Base-by-base conservation (phyloP, 2,797 vertebrate genomes). In the Melanotaenia parkinsoni region DNA sequence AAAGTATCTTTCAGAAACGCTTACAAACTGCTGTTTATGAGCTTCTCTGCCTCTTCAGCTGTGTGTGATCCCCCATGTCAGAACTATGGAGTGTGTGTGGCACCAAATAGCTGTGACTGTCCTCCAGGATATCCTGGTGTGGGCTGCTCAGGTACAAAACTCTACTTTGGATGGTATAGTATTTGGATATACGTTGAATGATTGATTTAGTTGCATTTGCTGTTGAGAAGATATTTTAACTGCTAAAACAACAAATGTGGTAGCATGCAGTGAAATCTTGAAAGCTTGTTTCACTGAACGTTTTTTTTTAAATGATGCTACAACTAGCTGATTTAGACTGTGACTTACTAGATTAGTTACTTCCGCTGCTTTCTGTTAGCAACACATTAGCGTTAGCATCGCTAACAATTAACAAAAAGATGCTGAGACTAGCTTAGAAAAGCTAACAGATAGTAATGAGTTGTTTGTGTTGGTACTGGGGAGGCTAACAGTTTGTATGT, bases 51-150 rank as follows among this genome's bases (percentile, higher is more conserved):
- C 12, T 40, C 61, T 72, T 14, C 86, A 96, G 95, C 95, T 65
- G 82, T 95, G 60, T 96, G 95, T 82, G 81, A 92, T 9, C 93
- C 93, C 5, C 74, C 81, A 1, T 96, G 95, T 86, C 93, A 93
- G 81, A 96, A 96, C 86, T 92, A 94, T 0, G 95, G 95, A 0
- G 87, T 92, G 51, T 96, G 95, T 89, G 91, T 95, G n/a, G 91
- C 88, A 54, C 95, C 95, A 13, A 93, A 95, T 83, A 92, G 79
- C 77, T 96, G 95, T 70, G 91, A 94, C 78, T 96, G 95, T 86
- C 95, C 95, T 22, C 90, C 87, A 12, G 95, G 95, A 5, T 96
- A 96, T 76, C 95, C 95, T 11, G 95, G 95, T 22, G 88, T 78
- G 1, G 94, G 95, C 62, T 96, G 95, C 77, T 95, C 93, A 81